These are phyloP conservation scores for Drosophila subobscura DNA, from an alignment of 1,140 invertebrate species.

Conservation along the genomic window DNA sequence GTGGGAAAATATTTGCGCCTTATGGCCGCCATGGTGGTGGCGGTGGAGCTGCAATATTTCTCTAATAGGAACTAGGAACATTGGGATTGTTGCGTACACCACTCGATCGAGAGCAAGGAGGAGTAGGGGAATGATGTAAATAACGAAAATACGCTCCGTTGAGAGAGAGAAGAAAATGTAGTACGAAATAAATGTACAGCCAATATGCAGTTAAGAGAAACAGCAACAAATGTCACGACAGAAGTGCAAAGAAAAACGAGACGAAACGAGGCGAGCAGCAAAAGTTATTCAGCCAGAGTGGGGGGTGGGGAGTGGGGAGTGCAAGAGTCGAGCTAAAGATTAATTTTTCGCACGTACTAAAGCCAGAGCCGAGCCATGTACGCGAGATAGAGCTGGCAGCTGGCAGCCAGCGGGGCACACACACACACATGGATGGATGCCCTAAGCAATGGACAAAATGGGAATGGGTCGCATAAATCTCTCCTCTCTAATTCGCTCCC, in stretches of 20 bases:
- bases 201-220: constrained; percentile 39
- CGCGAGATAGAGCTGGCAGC: constrained; percentile 33
- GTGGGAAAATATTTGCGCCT: constrained; percentile 74
- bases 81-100: constrained; percentile 28
- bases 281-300: neutral
- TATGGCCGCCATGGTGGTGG: constrained; percentile 5
- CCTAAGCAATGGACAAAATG: constrained; percentile 3
- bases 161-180: constrained; percentile 28
- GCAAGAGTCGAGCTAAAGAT: constrained; percentile 57
- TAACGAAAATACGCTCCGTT: constrained; percentile 13
- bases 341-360: constrained; percentile 78
- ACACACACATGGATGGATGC: neutral
- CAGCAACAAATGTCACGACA: constrained; percentile 68
- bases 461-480: constrained; percentile 23
- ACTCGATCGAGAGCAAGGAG: constrained; percentile 17
- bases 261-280: constrained; percentile 20
- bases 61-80: constrained; percentile 30
- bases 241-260: constrained; percentile 34
- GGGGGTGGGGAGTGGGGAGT: constrained; percentile 11
- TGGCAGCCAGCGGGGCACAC: neutral
- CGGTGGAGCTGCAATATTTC: constrained; percentile 19
- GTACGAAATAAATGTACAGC: constrained; percentile 31
- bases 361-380: constrained; percentile 13
- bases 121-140: constrained; percentile 32
- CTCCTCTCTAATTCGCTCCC: neutral